Conservation (phyloP, 2,113 vertebrate species). For the Hyperoodon ampullatus region DNA sequence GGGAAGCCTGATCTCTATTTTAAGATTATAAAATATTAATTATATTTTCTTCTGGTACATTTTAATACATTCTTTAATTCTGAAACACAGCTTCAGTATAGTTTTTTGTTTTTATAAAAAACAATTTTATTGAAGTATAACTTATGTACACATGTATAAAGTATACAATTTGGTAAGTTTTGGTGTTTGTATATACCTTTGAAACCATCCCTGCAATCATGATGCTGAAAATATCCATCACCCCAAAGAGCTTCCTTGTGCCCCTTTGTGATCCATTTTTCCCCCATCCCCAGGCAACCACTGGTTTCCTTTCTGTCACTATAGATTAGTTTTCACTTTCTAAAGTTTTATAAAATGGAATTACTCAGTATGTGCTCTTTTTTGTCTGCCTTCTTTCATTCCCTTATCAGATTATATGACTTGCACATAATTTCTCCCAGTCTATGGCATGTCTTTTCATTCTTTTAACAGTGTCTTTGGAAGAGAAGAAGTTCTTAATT, state of each 20-base stretch:
- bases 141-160: neutral
- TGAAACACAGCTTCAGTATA: neutral
- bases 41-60: neutral
- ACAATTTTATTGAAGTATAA: neutral
- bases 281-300: neutral
- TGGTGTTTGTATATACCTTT: neutral
- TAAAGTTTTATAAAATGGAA: neutral
- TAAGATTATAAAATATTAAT: neutral
- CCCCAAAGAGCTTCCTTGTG: neutral
- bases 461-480: neutral
- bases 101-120: neutral
- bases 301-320: neutral
- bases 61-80: neutral
- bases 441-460: neutral
- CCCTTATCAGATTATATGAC: neutral
- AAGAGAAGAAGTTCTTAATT: neutral
- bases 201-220: neutral
- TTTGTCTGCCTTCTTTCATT: neutral
- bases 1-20: neutral
- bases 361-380: neutral
- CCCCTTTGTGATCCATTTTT: neutral
- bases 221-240: neutral
- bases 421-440: neutral
- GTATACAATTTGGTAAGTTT: neutral
- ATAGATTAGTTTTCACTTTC: neutral